Base-by-base conservation (phyloP, 2,888 invertebrate species). In the Azorinus chamasolen region DNA sequence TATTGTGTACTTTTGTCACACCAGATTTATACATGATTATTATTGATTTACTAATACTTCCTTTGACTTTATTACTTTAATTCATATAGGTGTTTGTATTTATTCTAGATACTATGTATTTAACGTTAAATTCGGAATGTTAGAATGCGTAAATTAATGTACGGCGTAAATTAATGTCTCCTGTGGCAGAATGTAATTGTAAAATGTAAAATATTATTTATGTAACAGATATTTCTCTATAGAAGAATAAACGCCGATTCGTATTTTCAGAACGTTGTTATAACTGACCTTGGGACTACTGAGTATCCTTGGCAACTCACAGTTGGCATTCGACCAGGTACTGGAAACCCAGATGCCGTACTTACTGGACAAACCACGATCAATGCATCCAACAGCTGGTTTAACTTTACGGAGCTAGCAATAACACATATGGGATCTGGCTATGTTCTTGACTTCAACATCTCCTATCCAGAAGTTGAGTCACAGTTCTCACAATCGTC, bases 331-430 rank as follows among this genome's bases (percentile, higher is more conserved):
- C 63, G 77, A 24, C 45, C 66, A 1, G 86, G 84, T 3, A 72
- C 86, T 0, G 87, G 85, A 4, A 76, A 89, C 45, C 59, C 84
- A 1, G 64, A 61, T 6, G 89, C 89, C 12, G 53, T 51, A 2
- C 78, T 92, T 3, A 61, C 64, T 12, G 91, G 91, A 5, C 85
- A 82, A 18, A 75, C 76, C 2, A 84, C 75, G 0, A 77, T 87
- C 1, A 73, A 81, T 16, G 86, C 90, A 48, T 58, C 77, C 2
- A 61, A 87, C 50, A 91, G 91, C 18, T 90, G 88, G 86, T 91
- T 91, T 20, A 90, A 88, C 75, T 92, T 91, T 73, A 88, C 88
- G 1, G 88, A 88, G 46, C 82, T 92, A 2, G 69, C 75, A n/a
- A 86, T 92, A 10, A 79, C 87, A 12, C 88, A 87, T 62, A 83